Evolutionary conservation across 2,888 invertebrate genomes (phyloP), one percentile per base, ranked within the genome.

Genomic region (Habrosyne pyritoides): DNA sequence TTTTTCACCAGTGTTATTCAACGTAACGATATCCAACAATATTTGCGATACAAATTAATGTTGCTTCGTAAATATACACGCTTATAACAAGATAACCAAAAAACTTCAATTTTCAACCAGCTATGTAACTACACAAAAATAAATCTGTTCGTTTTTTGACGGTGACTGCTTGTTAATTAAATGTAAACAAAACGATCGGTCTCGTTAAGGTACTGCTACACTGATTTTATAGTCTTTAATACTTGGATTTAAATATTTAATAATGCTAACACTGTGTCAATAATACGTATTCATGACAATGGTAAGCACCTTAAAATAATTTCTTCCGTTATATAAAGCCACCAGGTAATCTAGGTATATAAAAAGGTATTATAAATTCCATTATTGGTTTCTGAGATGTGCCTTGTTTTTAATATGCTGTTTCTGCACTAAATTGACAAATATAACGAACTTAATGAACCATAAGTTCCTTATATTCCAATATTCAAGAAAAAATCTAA

Each of bases 111-210:
- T 18, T 42, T 42, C 42, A n/a, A 18, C 42, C 42, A 18, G 18
- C 36, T 8, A 18, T 18, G 36, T 42, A 18, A 42, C 42, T 42
- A 6, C 26, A 50, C 22, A 50, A n/a, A 52, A 53, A 60, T 66
- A 56, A 66, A 54, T 56, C 54, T 7, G 5, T 55, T 48, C 49
- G 48, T 51, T 47, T 50, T 62, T 63, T 47, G 24, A 12, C 14
- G 33, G 55, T 36, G 55, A 58, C 54, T 63, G 58, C 57, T 69
- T 53, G 63, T 66, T 67, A 69, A 67, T 67, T 69, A 67, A 67
- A 69, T 53, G 60, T 56, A 69, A 66, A 66, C 67, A 69, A 21
- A 57, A 46, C 47, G 57, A 47, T 55, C 66, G 46, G 53, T 53
- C 58, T 54, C 21, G 54, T 69, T 56, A 64, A 42, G 42, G 42